Percentiles rank a stretch among this genome's conserved stretches.
phyloP scores from a whole-genome alignment of 1,140 invertebrate species.

The Pinna nobilis region DNA sequence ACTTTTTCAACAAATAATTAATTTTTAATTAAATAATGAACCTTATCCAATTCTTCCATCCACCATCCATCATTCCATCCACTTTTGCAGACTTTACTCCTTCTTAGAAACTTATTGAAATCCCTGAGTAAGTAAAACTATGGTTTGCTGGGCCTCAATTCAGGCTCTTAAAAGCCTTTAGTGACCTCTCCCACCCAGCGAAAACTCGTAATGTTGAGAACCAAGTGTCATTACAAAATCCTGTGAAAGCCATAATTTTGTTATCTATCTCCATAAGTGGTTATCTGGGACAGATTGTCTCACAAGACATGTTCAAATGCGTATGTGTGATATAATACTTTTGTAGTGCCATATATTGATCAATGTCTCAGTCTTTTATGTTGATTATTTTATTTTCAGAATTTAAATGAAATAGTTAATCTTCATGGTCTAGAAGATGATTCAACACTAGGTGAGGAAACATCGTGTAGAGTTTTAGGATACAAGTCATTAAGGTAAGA shows the following conservation, averaged over 20 bases:
- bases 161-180: too few relatives aligned
- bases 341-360: not conserved
- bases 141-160: too few relatives aligned
- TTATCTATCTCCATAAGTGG: not conserved
- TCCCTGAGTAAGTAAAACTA: too few relatives aligned
- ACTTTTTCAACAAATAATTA: too few relatives aligned
- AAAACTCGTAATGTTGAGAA: too few relatives aligned
- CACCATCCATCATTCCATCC: too few relatives aligned
- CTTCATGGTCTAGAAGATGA: conserved; percentile 87
- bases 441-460: conserved; percentile 83
- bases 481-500: conserved; percentile 80
- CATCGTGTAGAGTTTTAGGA: conserved; percentile 81
- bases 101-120: too few relatives aligned
- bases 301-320: not conserved
- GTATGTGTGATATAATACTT: not conserved
- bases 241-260: not conserved
- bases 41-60: too few relatives aligned
- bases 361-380: not conserved
- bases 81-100: too few relatives aligned
- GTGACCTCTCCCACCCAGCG: too few relatives aligned
- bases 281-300: not conserved
- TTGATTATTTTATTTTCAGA: conserved; percentile 76
- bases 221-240: not conserved
- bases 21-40: too few relatives aligned
- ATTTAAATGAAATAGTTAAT: conserved; percentile 89